Base-by-base conservation (phyloP, 2,797 vertebrate genomes). In the Typhlichthys eigenmanni region DNA sequence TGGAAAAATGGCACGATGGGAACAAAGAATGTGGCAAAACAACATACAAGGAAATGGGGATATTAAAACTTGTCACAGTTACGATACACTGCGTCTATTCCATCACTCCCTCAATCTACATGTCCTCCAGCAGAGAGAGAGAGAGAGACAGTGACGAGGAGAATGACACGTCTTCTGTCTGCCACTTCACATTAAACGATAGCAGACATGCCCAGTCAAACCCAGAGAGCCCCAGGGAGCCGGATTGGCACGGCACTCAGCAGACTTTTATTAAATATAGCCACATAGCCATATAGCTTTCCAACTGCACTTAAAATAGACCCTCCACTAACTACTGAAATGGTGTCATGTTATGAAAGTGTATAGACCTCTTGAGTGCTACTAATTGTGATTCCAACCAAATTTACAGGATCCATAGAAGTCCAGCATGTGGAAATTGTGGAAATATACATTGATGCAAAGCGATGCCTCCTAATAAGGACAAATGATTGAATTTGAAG, bases 221-320 rank as follows among this genome's bases (percentile, higher is more conserved):
- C 68, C 79, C 74, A 76, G 78, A 88, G 80, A 71, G 75, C 82
- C 80, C 78, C 43, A 17, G 83, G 80, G 82, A 80, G 71, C 47
- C 65, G 80, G 79, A 85, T 79, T 81, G 80, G 78, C 72, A 78
- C 78, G 77, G 78, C 79, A 79, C 84, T 88, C 60, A 7, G 79
- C 65, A 85, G 77, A 84, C 78, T 89, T 82, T 86, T 88, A 86
- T 84, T 85, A 88, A 86, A 88, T 85, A 86, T 83, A 87, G 78
- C 81, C 80, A 76, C 74, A 58, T 63, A 74, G 81, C 85, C 78
- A 80, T 82, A 84, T 73, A 88, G 74, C 81, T 82, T 80, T 88
- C 78, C 78, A 69, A 75, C 24, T 24, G 24, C 24, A 24, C 85
- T 89, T 84, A 86, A 88, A 90, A 87, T 88, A 88, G 82, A 76